Percentiles rank a stretch among this genome's conserved stretches.
Evolutionary conservation across 2,888 invertebrate species (phyloP).

Genomic region (Mythimna impura): DNA sequence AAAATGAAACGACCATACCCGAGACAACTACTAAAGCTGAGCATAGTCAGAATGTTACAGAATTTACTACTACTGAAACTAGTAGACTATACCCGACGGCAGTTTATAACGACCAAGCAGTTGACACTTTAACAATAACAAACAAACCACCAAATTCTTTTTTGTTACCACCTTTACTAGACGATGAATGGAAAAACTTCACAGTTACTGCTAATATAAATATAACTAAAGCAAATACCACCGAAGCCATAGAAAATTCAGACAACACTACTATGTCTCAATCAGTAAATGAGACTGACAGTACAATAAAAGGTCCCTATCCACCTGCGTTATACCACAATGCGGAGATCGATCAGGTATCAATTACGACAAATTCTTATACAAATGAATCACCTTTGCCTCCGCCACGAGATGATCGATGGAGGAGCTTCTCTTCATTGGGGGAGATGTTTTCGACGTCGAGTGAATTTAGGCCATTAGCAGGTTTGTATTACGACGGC

Average conservation of each 20-base stretch:
- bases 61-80: slow-evolving; percentile 46
- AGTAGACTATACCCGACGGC: slow-evolving; percentile 53
- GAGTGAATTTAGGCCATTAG: slow-evolving; percentile 82
- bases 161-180: slow-evolving; percentile 58
- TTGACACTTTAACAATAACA: slow-evolving; percentile 50
- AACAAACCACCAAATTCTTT: slow-evolving; percentile 40
- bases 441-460: slow-evolving; percentile 67
- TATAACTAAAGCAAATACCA: slow-evolving; percentile 42
- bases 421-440: slow-evolving; percentile 76
- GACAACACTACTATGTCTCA: slow-evolving; percentile 42
- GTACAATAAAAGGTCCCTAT: slow-evolving; percentile 71
- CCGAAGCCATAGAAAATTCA: slow-evolving; percentile 29
- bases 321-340: slow-evolving; percentile 75
- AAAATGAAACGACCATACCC: slow-evolving; percentile 1
- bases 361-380: slow-evolving; percentile 81
- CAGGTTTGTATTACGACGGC: slow-evolving; percentile 87
- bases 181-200: slow-evolving; percentile 72
- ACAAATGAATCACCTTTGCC: slow-evolving; percentile 76
- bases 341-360: slow-evolving; percentile 78
- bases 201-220: slow-evolving; percentile 60
- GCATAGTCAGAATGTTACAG: slow-evolving; percentile 31
- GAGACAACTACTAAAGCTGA: slow-evolving; percentile 21
- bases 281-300: slow-evolving; percentile 59
- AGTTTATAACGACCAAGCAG: slow-evolving; percentile 48
- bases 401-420: slow-evolving; percentile 77